Evolutionary conservation across 2,888 invertebrate species (phyloP), one percentile per base, ranked within the genome.

Genomic region (Ganaspis brasiliensis): DNA sequence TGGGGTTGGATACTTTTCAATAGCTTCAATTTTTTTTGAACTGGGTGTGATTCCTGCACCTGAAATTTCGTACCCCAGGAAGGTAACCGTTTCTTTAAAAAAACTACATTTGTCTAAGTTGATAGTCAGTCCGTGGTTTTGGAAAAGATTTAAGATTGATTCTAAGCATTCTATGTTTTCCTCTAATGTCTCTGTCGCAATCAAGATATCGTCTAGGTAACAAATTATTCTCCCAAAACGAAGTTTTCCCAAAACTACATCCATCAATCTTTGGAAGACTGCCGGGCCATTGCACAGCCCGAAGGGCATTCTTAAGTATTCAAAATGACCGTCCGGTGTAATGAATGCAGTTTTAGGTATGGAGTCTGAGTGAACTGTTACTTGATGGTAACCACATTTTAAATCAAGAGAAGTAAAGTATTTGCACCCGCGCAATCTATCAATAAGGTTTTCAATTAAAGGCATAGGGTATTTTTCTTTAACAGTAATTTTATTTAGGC

Each of bases 251-350:
- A 52, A 52, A 8, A 52, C 19, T 52, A 5, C 19, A 52, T 52
- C 19, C 52, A 52, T 52, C 52, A 52, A 16, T 52, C 19, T n/a
- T 52, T 52, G 52, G 19, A 52, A 52, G 6, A n/a, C n/a, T 5
- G 52, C n/a, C 52, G 52, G 52, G 2, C n/a, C 52, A 19, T 52
- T 52, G n/a, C n/a, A n/a, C 52, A 52, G 6, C n/a, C 52, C 52
- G 19, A 52, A 52, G 4, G 52, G 52, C n/a, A 52, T n/a, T 52
- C 52, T 52, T 19, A 52, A 52, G 6, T 4, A 52, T 52, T 52
- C 52, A 52, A 16, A 52, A 52, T 52, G 52, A 16, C 52, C 52
- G 19, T 52, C 52, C 2, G n/a, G n/a, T 16, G 52, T 52, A 8
- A 52, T 52, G 19, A 52, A 52, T 52, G 52, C 52, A 52, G 52